Conservation (phyloP, 2,888 invertebrate species). For the Agrotis segetum region DNA sequence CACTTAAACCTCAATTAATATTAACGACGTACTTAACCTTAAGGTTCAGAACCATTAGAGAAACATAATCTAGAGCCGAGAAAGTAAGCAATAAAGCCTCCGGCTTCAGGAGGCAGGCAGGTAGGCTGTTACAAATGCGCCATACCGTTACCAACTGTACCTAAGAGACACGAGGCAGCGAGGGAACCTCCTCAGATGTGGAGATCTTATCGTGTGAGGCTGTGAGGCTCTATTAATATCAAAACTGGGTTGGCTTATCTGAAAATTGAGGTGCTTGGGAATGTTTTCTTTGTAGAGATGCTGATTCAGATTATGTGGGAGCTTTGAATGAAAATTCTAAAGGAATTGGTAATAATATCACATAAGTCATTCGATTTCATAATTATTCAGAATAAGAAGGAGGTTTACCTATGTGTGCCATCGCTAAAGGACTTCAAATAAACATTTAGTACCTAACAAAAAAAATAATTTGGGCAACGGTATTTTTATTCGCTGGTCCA, state of each 20-base stretch:
- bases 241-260: slow-evolving; percentile 5
- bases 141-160: slow-evolving; percentile 57
- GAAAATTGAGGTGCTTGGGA: neutral
- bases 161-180: slow-evolving; percentile 36
- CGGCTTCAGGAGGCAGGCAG: slow-evolving; percentile 19
- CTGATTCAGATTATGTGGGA: neutral
- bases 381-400: too few relatives aligned
- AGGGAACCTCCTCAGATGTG: slow-evolving; percentile 15
- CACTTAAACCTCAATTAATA: neutral
- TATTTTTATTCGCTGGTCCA: too few relatives aligned
- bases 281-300: neutral
- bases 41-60: slow-evolving; percentile 26
- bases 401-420: too few relatives aligned
- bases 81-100: slow-evolving; percentile 44
- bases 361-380: too few relatives aligned
- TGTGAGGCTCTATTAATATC: slow-evolving; percentile 12
- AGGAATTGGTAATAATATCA: too few relatives aligned
- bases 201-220: slow-evolving; percentile 37
- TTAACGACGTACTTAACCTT: slow-evolving; percentile 32
- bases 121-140: slow-evolving; percentile 42
- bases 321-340: neutral
- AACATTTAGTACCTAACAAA: too few relatives aligned
- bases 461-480: too few relatives aligned
- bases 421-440: neutral
- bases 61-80: slow-evolving; percentile 35